phyloP scores from a whole-genome alignment of 2,888 invertebrate genomes.

The Bombylius major region DNA sequence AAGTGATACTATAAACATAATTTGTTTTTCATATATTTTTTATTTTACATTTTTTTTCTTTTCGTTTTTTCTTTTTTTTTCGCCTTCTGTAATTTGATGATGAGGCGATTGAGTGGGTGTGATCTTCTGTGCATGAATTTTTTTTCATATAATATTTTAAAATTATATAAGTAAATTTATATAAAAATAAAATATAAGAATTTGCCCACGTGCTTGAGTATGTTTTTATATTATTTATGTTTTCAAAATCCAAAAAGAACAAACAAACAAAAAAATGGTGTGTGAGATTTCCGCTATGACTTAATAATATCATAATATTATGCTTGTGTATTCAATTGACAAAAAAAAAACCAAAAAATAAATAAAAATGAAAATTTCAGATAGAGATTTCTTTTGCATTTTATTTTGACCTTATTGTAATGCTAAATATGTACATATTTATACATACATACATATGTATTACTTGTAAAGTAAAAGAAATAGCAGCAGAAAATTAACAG shows the following conservation, averaged over 20 bases:
- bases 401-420: no score
- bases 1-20: no score
- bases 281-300: neutral
- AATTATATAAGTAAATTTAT: neutral
- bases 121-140: slow-evolving; percentile 10
- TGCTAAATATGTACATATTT: no score
- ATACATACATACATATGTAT: no score
- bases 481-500: no score
- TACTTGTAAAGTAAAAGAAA: no score
- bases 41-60: no score
- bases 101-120: slow-evolving; percentile 7
- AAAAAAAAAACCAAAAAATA: no score
- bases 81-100: neutral
- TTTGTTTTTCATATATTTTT: no score
- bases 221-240: neutral
- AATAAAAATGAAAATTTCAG: no score
- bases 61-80: neutral
- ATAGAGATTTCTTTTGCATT: no score
- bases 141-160: neutral
- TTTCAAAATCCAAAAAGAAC: neutral
- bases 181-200: neutral
- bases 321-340: no score
- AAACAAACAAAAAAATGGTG: neutral
- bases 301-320: neutral
- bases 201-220: slow-evolving; percentile 9